Base-by-base conservation (phyloP, 2,797 vertebrate species). In the Yasuhikotakia modesta region DNA sequence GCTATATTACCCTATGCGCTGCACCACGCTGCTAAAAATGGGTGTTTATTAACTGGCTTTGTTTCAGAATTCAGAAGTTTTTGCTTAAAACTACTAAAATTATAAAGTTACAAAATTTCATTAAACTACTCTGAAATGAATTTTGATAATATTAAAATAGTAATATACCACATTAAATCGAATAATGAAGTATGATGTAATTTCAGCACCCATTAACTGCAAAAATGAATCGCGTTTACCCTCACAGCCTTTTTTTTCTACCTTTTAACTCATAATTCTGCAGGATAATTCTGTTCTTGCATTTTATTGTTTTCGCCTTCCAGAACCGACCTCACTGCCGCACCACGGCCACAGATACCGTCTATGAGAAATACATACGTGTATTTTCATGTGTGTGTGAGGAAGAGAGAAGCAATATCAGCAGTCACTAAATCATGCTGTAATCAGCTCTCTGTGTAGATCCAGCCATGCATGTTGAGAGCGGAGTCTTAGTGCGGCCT, bases 391-490 rank as follows among this genome's bases (percentile, higher is more conserved):
- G 19, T 65, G 19, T 76, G 50, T 66, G 61, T 55, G 39, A 81
- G 43, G 81, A 65, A 46, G 63, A 55, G 63, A 67, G 80, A 58
- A 35, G 50, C 58, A 75, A 70, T 52, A 75, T 87, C 81, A 82
- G 83, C 83, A 87, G 87, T 87, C 89, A 90, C 89, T 93, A 93
- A 93, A 93, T 94, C 88, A 93, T 88, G 86, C 85, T 86, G 84
- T 88, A 86, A 88, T 90, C 88, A 88, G 78, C 87, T 86, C 81
- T 88, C 82, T 85, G 83, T 81, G 84, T 85, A 83, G 85, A 86
- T 78, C 76, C 87, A 84, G 81, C 84, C 86, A 84, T 87, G 88
- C 68, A 87, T 87, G 82, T 86, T 61, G 65, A 85, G 87, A 87
- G 86, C 85, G 80, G 80, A 82, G 89, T 80, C 89, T 87, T 88